Evolutionary conservation across 1,140 invertebrate genomes (phyloP), one percentile per base, ranked within the genome.

Genomic region (Calliopsis andreniformis): DNA sequence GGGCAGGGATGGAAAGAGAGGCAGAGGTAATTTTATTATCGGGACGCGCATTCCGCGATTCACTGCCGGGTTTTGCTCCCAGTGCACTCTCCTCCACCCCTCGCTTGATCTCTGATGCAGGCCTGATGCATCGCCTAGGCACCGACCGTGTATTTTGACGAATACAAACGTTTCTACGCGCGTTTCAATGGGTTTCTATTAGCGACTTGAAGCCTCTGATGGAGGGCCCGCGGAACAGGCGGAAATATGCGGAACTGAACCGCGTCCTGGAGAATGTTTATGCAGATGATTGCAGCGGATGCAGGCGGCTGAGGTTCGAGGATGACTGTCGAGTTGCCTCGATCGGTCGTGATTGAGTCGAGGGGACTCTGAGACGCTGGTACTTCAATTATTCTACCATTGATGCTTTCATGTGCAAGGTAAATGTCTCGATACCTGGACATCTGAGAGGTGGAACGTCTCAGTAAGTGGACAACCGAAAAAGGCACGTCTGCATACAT

Each of bases 21-120:
- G 10, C 0, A 10, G 32, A 12, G 47, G 62, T 83, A 83, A 83
- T 83, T 83, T 83, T 68, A 83, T 83, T 83, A 83, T 76, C 67
- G 59, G 63, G 55, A 82, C 77, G 61, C 25, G 47, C 35, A 43
- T 64, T 47, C 53, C 43, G 20, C 72, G 23, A 47, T 58, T 45
- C 49, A 45, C 42, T 16, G 39, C 49, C 23, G 47, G 32, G 43
- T 12, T 6, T 30, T n/a, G 10, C 12, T 51, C 35, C 45, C 47
- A 62, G 30, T 18, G 30, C 42, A n/a, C 47, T 28, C 61, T 56
- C 12, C n/a, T 58, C 39, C 23, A 18, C 23, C 10, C 23, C 23
- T 28, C 14, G 39, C 25, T 25, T 55, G 53, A 63, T 72, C 70
- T 30, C 16, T 35, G 53, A 76, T 68, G 63, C 53, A 23, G 35